phyloP scores from a whole-genome alignment of 2,113 vertebrate genomes.

The Lycocorax pyrrhopterus region DNA sequence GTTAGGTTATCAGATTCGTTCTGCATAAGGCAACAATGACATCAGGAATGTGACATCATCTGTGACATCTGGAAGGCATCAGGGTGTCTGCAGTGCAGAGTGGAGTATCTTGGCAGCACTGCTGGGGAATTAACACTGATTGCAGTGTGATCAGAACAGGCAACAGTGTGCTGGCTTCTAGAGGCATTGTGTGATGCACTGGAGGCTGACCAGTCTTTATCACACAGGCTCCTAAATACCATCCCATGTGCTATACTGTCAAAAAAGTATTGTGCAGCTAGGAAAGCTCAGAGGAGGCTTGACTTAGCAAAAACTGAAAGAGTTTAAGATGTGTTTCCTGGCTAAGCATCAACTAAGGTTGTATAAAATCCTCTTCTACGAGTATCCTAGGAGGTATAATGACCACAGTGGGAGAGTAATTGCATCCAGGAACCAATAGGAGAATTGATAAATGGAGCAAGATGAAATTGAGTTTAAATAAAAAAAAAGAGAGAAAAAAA shows the following conservation, averaged over 20 bases:
- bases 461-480: neutral
- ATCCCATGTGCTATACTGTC: neutral
- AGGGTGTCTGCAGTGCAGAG: neutral
- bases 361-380: neutral
- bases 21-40: neutral
- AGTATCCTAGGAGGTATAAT: constrained; percentile 7
- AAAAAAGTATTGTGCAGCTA: neutral
- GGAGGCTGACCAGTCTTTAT: neutral
- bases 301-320: neutral
- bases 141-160: neutral
- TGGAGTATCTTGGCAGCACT: neutral
- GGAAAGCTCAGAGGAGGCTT: neutral
- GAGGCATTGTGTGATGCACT: neutral
- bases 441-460: constrained; percentile 21
- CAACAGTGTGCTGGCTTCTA: fast-evolving
- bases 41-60: neutral
- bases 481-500: neutral
- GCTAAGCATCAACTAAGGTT: neutral
- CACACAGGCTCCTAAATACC: neutral
- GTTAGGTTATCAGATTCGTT: neutral
- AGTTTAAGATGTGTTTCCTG: neutral
- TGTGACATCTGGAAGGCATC: constrained; percentile 6
- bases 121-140: neutral
- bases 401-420: constrained; percentile 20
- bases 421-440: constrained; percentile 3